Conservation (phyloP, 2,888 invertebrate species). For the Kuschelorhynchus macadamiae region DNA sequence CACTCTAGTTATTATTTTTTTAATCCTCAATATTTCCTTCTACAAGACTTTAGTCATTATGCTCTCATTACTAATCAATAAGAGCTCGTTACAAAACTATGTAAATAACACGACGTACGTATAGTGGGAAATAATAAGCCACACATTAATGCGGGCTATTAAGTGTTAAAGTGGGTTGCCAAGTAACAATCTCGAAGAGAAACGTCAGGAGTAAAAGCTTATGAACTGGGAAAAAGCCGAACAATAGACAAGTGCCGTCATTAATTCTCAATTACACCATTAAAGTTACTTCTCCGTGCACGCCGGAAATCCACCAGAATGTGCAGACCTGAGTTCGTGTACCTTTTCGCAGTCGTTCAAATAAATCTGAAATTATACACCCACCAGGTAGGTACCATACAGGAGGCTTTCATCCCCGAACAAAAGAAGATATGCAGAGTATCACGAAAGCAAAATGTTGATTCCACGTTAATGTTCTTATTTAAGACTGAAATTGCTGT, state of each 20-base stretch:
- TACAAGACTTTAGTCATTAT: too few relatives aligned
- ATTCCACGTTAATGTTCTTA: slow-evolving; percentile 32
- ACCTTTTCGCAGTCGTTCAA: slow-evolving; percentile 36
- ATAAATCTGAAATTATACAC: slow-evolving; percentile 35
- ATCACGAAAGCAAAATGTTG: slow-evolving; percentile 26
- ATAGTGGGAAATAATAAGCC: not conserved
- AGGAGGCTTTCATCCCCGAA: slow-evolving; percentile 24
- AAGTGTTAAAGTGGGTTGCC: slow-evolving; percentile 11
- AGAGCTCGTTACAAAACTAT: too few relatives aligned
- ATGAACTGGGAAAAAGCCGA: slow-evolving; percentile 34
- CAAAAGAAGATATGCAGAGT: slow-evolving; percentile 30
- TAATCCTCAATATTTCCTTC: too few relatives aligned
- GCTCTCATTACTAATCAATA: too few relatives aligned
- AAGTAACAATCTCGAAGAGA: slow-evolving; percentile 19
- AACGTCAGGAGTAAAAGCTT: slow-evolving; percentile 16
- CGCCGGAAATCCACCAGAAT: slow-evolving; percentile 32
- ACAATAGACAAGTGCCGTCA: slow-evolving; percentile 33
- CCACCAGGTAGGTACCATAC: slow-evolving; percentile 30
- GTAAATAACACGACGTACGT: not conserved
- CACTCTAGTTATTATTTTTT: too few relatives aligned
- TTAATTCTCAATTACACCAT: slow-evolving; percentile 36
- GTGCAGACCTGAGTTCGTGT: slow-evolving; percentile 30
- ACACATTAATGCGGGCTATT: slow-evolving; percentile 5
- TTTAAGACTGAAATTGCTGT: slow-evolving; percentile 48
- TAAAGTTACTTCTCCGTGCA: slow-evolving; percentile 26